These are phyloP conservation scores for Ptychobarbus kaznakovi DNA, from an alignment of 2,797 vertebrate species.

Conservation along the genomic window DNA sequence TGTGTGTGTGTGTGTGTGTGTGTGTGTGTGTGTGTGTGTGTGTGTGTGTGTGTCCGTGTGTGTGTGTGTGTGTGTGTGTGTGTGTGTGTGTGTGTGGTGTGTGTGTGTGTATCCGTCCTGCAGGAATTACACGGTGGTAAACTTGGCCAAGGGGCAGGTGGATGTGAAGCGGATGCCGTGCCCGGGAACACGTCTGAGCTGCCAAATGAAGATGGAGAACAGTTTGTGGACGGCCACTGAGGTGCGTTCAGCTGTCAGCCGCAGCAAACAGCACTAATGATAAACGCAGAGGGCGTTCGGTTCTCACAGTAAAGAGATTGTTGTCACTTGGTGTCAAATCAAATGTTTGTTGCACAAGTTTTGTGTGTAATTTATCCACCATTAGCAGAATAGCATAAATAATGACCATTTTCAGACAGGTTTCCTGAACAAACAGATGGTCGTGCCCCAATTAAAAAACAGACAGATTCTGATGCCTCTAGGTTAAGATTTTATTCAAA, in stretches of 20 bases:
- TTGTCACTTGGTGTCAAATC: neutral
- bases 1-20: no score
- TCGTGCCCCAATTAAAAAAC: neutral
- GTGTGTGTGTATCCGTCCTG: slow-evolving; percentile 31
- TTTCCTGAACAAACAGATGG: neutral
- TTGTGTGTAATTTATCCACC: neutral
- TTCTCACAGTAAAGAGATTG: slow-evolving; percentile 24
- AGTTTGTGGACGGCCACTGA: slow-evolving; percentile 92
- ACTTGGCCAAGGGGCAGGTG: slow-evolving; percentile 88
- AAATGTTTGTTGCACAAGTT: neutral
- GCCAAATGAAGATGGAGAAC: slow-evolving; percentile 89
- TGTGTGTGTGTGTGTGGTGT: neutral
- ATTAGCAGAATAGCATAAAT: neutral
- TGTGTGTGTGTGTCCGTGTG: no score
- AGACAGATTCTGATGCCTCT: neutral
- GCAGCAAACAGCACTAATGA: slow-evolving; percentile 21
- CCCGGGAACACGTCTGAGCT: slow-evolving; percentile 86
- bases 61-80: no score
- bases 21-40: no score
- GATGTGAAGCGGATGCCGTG: slow-evolving; percentile 91
- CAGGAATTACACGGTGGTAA: slow-evolving; percentile 95
- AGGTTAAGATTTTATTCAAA: neutral
- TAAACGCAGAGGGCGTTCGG: neutral
- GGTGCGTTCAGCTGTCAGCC: slow-evolving; percentile 71
- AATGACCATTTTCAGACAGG: neutral